A percentile compares a stretch with the other conserved stretches of the same genome.
phyloP scores from a whole-genome alignment of 92 coral and sea anemone species.

The Chrysogorgia sp. region DNA sequence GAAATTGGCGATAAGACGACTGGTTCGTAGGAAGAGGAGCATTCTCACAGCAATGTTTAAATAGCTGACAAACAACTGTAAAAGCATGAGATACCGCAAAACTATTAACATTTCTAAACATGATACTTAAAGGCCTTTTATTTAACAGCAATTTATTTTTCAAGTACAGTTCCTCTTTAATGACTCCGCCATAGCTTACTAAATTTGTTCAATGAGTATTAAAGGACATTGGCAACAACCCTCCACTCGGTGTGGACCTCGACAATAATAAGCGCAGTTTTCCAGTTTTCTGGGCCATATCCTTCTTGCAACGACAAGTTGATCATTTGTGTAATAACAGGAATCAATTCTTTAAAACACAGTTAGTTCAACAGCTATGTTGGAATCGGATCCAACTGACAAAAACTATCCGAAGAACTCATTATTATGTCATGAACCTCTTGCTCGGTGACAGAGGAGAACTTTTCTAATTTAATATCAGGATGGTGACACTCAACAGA shows the following conservation, averaged over 20 bases:
- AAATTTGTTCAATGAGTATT: too few relatives aligned
- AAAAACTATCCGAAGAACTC: not conserved
- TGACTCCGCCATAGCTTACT: too few relatives aligned
- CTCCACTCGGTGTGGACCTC: constrained; percentile 5
- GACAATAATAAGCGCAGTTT: constrained; percentile 35
- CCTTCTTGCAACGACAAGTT: constrained; percentile 37
- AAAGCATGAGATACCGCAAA: constrained; percentile 44
- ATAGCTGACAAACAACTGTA: constrained; percentile 34
- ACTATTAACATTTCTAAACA: too few relatives aligned
- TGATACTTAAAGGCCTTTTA: too few relatives aligned
- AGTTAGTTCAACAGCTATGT: not conserved
- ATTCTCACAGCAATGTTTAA: constrained; percentile 38
- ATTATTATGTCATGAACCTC: constrained; percentile 2
- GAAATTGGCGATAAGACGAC: constrained; percentile 22
- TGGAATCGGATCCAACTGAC: not conserved
- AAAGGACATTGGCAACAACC: too few relatives aligned
- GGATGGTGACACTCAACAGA: not conserved
- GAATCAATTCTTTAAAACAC: not conserved
- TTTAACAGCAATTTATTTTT: too few relatives aligned
- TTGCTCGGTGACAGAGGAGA: not conserved
- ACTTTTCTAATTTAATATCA: not conserved
- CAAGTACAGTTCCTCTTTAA: constrained; percentile 34
- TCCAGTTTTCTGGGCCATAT: constrained; percentile 39
- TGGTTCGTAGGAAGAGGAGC: constrained; percentile 35
- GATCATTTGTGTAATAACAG: constrained; percentile 37